Evolutionary conservation across 2,888 invertebrate species (phyloP).

Genomic region (Brenthis ino): DNA sequence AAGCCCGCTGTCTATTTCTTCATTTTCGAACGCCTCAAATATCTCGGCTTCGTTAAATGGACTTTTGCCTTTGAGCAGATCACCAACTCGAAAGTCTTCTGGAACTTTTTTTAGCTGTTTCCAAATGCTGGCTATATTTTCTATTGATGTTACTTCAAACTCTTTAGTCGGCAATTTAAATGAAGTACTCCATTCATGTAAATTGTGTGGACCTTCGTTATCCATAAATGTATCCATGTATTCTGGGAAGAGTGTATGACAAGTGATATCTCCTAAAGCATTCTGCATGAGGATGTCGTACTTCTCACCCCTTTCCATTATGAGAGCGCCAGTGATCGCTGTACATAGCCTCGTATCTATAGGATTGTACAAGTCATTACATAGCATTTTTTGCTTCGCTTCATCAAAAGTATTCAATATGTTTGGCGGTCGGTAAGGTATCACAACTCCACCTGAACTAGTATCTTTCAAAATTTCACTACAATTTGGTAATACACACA

Average conservation of each 20-base stretch:
- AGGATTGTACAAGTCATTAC: conserved; percentile 59
- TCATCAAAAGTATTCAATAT: conserved; percentile 57
- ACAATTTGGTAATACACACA: conserved; percentile 64
- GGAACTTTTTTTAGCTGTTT: conserved; percentile 58
- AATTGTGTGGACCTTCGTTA: conserved; percentile 55
- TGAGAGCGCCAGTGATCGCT: conserved; percentile 57
- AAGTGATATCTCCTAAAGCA: conserved; percentile 69
- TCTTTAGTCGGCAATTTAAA: conserved; percentile 49
- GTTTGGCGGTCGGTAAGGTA: conserved; percentile 69
- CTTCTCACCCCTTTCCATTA: conserved; percentile 58
- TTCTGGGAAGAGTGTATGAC: conserved; percentile 60
- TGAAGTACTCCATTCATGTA: conserved; percentile 62
- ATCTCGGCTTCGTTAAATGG: conserved; percentile 63
- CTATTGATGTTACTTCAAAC: conserved; percentile 57
- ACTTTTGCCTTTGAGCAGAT: conserved; percentile 32
- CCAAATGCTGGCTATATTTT: conserved; percentile 58
- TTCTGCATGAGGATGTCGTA: conserved; percentile 65
- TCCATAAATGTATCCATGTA: conserved; percentile 59
- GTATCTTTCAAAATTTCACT: conserved; percentile 50
- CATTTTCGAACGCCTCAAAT: conserved; percentile 56
- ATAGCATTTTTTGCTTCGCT: conserved; percentile 57
- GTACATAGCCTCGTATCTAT: conserved; percentile 59
- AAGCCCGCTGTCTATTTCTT: conserved; percentile 61
- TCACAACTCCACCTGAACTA: conserved; percentile 51
- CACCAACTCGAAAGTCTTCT: conserved; percentile 50